These are phyloP conservation scores for Venustoraphidia nigricollis DNA, from an alignment of 2,888 invertebrate genomes.

Conservation along the genomic window DNA sequence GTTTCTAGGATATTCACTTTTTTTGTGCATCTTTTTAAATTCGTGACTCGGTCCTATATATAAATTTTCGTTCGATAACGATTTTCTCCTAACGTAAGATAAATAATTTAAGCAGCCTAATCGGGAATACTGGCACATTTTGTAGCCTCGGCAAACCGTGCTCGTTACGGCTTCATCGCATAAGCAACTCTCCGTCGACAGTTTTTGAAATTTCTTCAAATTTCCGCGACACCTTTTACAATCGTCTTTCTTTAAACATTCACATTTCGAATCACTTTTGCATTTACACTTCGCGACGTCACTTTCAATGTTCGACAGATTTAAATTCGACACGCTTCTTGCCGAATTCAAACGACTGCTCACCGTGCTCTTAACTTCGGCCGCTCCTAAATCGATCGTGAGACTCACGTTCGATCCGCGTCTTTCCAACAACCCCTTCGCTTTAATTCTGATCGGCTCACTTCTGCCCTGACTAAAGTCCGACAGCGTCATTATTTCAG, in stretches of 20 bases:
- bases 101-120: slow-evolving; percentile 5
- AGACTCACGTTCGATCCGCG: slow-evolving; percentile 83
- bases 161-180: slow-evolving; percentile 3
- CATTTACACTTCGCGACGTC: slow-evolving; percentile 19
- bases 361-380: slow-evolving; percentile 23
- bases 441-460: slow-evolving; percentile 33
- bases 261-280: slow-evolving; percentile 3
- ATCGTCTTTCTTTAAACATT: slow-evolving; percentile 2
- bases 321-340: slow-evolving; percentile 33
- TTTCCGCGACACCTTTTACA: slow-evolving; percentile 3
- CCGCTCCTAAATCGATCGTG: slow-evolving; percentile 58
- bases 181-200: slow-evolving; percentile 4
- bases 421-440: slow-evolving; percentile 62
- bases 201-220: slow-evolving; percentile 5
- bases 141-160: slow-evolving; percentile 3
- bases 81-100: slow-evolving; percentile 27
- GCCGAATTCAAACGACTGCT: slow-evolving; percentile 31
- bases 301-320: slow-evolving; percentile 16
- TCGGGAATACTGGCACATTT: slow-evolving; percentile 5
- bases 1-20: slow-evolving; percentile 5
- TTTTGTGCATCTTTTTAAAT: slow-evolving; percentile 5
- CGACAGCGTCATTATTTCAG: slow-evolving; percentile 53
- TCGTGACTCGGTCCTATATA: slow-evolving; percentile 24
- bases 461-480: slow-evolving; percentile 32
- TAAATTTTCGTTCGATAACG: slow-evolving; percentile 44